Percentiles rank a stretch among this genome's conserved stretches.
These are phyloP conservation scores for Ectemnius continuus DNA, from an alignment of 2,888 invertebrate species.

Conservation along the genomic window DNA sequence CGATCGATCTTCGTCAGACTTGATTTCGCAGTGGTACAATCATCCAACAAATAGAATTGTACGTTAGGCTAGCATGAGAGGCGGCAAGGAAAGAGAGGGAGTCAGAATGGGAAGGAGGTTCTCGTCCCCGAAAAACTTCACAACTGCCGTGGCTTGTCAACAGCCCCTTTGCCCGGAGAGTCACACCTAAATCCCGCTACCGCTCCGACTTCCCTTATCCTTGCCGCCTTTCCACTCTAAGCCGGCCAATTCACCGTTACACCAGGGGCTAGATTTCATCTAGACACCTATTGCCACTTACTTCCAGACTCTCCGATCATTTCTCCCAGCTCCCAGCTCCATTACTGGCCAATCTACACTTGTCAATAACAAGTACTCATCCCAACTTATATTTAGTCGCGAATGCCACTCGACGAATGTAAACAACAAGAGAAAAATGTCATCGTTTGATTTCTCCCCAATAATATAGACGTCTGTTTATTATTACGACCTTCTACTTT, in stretches of 20 bases:
- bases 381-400: no score
- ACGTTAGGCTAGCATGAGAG: slow-evolving; percentile 65
- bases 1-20: slow-evolving; percentile 79
- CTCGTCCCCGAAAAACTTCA: slow-evolving; percentile 67
- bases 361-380: no score
- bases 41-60: slow-evolving; percentile 78
- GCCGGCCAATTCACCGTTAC: slow-evolving; percentile 1
- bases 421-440: no score
- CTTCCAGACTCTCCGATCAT: no score
- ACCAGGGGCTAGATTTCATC: not conserved
- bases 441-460: no score
- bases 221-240: not conserved
- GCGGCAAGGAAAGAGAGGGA: no score
- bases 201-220: slow-evolving; percentile 12
- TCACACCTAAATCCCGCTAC: slow-evolving; percentile 46
- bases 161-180: slow-evolving; percentile 61
- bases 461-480: no score
- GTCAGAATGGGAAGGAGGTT: slow-evolving; percentile 22
- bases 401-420: no score
- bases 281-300: no score
- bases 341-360: no score
- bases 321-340: no score
- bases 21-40: slow-evolving; percentile 78
- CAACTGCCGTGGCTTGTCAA: slow-evolving; percentile 75
- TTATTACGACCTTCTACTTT: no score